Evolutionary conservation across 2,113 vertebrate genomes (phyloP).

Genomic region (Hippocampus comes): DNA sequence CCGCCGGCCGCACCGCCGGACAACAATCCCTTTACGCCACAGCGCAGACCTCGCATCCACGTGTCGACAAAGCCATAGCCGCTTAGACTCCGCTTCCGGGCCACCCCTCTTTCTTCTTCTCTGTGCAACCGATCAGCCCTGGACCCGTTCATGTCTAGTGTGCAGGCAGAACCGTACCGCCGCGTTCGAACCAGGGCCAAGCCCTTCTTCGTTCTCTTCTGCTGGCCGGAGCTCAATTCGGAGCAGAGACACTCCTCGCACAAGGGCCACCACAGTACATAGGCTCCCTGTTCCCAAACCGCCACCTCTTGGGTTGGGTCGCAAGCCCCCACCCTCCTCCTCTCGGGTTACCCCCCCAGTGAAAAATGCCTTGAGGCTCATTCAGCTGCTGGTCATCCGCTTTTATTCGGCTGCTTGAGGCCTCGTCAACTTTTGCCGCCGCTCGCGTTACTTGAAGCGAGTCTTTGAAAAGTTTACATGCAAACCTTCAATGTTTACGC

Average conservation of each 20-base stretch:
- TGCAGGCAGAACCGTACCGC: slow-evolving; percentile 69
- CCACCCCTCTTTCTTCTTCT: slow-evolving; percentile 11
- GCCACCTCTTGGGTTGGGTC: background rate
- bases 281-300: slow-evolving; percentile 18
- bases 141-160: slow-evolving; percentile 71
- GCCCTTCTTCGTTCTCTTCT: slow-evolving; percentile 70
- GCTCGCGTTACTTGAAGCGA: no score
- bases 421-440: background rate
- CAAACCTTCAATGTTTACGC: slow-evolving; percentile 67
- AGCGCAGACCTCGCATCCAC: background rate
- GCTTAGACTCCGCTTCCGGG: background rate
- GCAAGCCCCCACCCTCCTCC: background rate
- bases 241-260: slow-evolving; percentile 69
- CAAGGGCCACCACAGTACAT: slow-evolving; percentile 55
- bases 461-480: slow-evolving; percentile 63
- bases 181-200: slow-evolving; percentile 71
- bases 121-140: slow-evolving; percentile 67
- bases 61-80: background rate
- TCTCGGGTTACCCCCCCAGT: no score
- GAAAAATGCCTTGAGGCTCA: slow-evolving; percentile 1
- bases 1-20: background rate
- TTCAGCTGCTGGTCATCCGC: background rate
- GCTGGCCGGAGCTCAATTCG: slow-evolving; percentile 70
- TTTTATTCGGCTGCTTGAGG: background rate
- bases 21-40: background rate